Conservation (phyloP, 2,888 invertebrate genomes). For the Rhogogaster chlorosoma region DNA sequence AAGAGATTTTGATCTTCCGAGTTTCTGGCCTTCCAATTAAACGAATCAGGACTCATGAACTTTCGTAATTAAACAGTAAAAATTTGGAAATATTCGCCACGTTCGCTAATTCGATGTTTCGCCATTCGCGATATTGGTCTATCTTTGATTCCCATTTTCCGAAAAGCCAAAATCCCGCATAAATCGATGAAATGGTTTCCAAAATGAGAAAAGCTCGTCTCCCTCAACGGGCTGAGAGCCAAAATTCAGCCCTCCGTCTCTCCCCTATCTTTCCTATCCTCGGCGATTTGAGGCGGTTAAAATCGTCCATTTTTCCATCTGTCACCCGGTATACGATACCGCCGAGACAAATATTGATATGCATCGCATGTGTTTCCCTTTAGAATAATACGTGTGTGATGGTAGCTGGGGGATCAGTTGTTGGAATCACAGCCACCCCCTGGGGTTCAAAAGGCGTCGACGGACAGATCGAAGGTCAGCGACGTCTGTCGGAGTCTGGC, state of each 20-base stretch:
- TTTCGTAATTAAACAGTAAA: neutral
- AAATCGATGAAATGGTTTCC: neutral
- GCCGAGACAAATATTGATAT: neutral
- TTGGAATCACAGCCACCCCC: neutral
- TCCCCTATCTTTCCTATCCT: neutral
- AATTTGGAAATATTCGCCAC: too few relatives aligned
- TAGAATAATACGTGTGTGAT: neutral
- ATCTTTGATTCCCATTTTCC: too few relatives aligned
- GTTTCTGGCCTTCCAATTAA: neutral
- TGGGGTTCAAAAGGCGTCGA: neutral
- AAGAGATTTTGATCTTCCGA: neutral
- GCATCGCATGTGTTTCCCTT: neutral
- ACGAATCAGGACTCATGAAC: too few relatives aligned
- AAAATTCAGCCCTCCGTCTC: neutral
- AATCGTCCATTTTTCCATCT: neutral
- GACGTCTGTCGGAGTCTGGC: neutral
- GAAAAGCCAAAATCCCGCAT: neutral
- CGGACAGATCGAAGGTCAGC: conserved; percentile 23
- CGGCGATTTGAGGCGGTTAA: neutral
- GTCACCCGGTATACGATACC: neutral
- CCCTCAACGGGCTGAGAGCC: neutral
- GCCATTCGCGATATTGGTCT: too few relatives aligned
- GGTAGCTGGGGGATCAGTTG: neutral
- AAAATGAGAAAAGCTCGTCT: neutral
- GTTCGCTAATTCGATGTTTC: too few relatives aligned